Base-by-base conservation (phyloP, 2,797 vertebrate species). In the Pseudomugil tenellus region DNA sequence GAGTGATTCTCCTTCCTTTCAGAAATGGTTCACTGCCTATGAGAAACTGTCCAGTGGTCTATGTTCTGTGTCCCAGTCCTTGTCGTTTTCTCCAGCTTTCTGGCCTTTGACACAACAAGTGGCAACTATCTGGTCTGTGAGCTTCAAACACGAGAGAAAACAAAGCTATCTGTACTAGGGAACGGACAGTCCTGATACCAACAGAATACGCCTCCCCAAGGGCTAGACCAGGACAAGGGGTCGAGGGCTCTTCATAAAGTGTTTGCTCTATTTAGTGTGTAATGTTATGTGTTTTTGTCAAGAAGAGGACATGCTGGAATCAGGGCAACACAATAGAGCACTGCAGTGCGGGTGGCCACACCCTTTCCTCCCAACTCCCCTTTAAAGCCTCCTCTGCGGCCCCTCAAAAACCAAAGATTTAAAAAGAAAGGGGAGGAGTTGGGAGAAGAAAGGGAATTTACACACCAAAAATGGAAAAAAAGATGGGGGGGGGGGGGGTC, bases 271-370 rank as follows among this genome's bases (percentile, higher is more conserved):
- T 65, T 77, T 64, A 46, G 53, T 67, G 58, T 58, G 26, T 62
- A 52, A 75, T 76, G 72, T 58, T 55, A 76, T 74, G 76, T 63
- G 78, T 73, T 69, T 67, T 73, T 72, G 46, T 81, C 66, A 58
- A 48, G 72, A 57, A 61, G 57, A 67, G 76, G 76, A 80, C 67
- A 55, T 80, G 77, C 84, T 57, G 49, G 70, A 84, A 78, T 79
- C 64, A 58, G 72, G 35, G n/a, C 67, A 80, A 84, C 76, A 91
- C 89, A 92, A 90, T 88, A 16, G 83, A 84, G 83, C 66, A 70
- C 74, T 68, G 80, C 86, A 78, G 77, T 74, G 89, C 90, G 80
- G 92, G 87, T 70, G 83, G 86, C 79, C 90, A 87, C 92, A 87
- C 92, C 92, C 84, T 89, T 91, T 83, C 88, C 90, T 89, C 77